These are phyloP conservation scores for Plodia interpunctella DNA, from an alignment of 1,140 invertebrate species.

Conservation along the genomic window DNA sequence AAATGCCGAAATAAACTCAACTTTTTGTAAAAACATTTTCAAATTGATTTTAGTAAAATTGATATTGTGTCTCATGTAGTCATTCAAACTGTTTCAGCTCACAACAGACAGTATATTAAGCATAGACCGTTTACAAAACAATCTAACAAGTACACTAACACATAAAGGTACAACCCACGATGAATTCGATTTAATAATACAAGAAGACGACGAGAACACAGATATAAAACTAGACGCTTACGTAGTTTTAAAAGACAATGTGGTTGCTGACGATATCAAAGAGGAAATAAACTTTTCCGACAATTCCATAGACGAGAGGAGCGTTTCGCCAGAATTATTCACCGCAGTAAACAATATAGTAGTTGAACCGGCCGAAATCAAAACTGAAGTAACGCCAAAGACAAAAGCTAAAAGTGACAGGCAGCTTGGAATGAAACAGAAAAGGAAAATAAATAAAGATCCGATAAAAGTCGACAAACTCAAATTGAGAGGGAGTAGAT, in stretches of 20 bases:
- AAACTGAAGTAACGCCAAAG: too few species aligned
- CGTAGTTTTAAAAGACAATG: background rate
- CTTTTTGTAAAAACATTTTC: too few species aligned
- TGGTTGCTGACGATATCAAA: background rate
- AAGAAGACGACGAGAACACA: background rate
- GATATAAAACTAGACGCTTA: background rate
- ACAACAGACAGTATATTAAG: background rate
- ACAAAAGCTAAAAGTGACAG: too few species aligned
- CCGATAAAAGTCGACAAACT: slow-evolving; percentile 53
- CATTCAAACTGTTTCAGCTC: background rate
- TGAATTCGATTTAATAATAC: background rate
- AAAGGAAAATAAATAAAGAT: background rate
- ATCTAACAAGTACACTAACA: background rate
- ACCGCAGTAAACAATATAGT: background rate
- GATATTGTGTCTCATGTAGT: too few species aligned
- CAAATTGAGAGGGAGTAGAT: slow-evolving; percentile 46
- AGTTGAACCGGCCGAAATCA: background rate
- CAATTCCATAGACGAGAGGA: background rate
- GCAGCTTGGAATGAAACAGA: background rate
- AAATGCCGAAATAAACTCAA: too few species aligned
- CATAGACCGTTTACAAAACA: background rate
- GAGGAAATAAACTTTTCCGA: background rate
- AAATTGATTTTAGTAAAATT: too few species aligned
- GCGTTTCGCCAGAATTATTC: background rate
- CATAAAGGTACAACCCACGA: background rate